Evolutionary conservation across 2,797 vertebrate genomes (phyloP), one percentile per base, ranked within the genome.

Genomic region (Agapornis canus): DNA sequence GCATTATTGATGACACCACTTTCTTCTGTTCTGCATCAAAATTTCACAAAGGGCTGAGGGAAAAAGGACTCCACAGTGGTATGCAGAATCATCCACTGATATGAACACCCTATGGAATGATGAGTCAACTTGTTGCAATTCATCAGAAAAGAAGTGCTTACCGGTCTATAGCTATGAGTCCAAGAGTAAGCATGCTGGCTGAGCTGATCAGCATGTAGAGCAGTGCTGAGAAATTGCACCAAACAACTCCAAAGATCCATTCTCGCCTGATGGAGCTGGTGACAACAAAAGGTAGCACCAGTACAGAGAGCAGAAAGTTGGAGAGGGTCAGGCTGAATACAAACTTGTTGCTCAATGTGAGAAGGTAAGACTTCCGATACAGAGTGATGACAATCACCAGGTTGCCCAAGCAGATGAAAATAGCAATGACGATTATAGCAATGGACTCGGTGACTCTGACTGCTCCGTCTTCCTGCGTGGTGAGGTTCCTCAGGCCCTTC

Each of bases 331-430:
- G 97, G 98, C 99, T 99, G 98, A 99, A 99, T 82, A 99, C 99
- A 73, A 99, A 99, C 98, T 99, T 99, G 98, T 99, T 99, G 98
- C 99, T 99, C 94, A 99, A 98, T 0, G 99, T 99, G 95, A 99
- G 98, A 70, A 99, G 98, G 93, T 99, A 99, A 3, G 99, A 99
- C 96, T 98, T 98, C 96, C 98, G 98, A 91, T 99, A 99, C 13
- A 99, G 98, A 18, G 99, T 99, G 37, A 97, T 91, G 29, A 99
- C 99, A 4, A 99, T 98, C 91, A 99, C 95, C 82, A 99, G 97
- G 98, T 99, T 99, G 89, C 99, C 99, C 97, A 99, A 95, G 96
- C 99, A 99, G 95, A 99, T 98, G 7, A 99, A 98, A 59, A 99
- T 97, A 10, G 99, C 98, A 95, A 99, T 99, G 97, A 99, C 90